Base-by-base conservation (phyloP, 2,113 vertebrate genomes). In the Meleagris gallopavo region DNA sequence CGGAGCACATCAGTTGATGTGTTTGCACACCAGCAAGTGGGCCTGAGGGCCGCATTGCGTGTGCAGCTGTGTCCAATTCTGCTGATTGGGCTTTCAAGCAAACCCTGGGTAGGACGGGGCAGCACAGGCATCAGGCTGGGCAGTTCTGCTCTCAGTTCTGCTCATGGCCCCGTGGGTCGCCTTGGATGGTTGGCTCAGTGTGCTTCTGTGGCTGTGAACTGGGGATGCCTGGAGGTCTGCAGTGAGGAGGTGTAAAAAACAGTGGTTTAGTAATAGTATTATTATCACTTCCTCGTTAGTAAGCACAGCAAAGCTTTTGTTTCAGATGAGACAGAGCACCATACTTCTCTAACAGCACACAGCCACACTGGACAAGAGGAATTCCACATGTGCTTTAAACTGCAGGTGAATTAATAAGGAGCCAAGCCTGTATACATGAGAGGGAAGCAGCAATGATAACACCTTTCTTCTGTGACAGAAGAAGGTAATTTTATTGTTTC, bases 401-500 rank as follows among this genome's bases (percentile, higher is more conserved):
- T 72, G 81, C 43, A 48, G 66, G 30, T 73, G 80, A 71, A 83
- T 77, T 30, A 7, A 69, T 34, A 29, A 57, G 82, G 78, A 46
- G 29, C 21, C 45, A 22, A 70, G 19, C 34, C 60, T 72, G 82
- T 36, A 62, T 4, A 12, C 89, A n/a, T 16, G 34, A 73, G 91
- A 41, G 83, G 61, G 78, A 62, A 83, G 82, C 74, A 81, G 74
- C 72, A 79, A 18, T 67, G 91, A 7, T 34, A 48, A 25, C 79
- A 48, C 76, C 86, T 92, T 92, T 69, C 57, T 83, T 90, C 78
- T 57, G 84, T 43, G 82, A 66, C 83, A 90, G 70, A 13, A 64
- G 62, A 71, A 93, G 92, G 70, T 61, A 41, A 71, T 96, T 93
- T 86, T 62, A 65, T 87, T 96, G 92, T 91, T 96, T 84, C 87